Conservation (phyloP, 2,113 vertebrate genomes). For the Irena cyanogastra region DNA sequence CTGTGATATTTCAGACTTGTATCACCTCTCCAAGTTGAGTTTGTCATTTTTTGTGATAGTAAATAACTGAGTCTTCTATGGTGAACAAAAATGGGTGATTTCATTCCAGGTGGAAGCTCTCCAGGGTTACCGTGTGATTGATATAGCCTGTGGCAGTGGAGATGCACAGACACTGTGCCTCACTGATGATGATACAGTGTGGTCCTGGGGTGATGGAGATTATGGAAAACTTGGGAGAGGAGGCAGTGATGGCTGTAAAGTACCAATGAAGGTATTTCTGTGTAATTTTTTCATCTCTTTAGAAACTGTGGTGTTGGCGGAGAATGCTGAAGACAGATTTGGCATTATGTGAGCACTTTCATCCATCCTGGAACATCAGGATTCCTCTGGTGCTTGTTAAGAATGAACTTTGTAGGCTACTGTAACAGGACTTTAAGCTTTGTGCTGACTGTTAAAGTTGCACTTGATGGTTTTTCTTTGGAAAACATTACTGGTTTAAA, state of each 20-base stretch:
- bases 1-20: background rate
- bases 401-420: background rate
- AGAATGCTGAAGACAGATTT: background rate
- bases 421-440: background rate
- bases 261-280: slow-evolving; percentile 91
- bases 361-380: background rate
- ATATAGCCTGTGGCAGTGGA: slow-evolving; percentile 94
- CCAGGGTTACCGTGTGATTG: slow-evolving; percentile 93
- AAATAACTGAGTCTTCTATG: background rate
- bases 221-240: slow-evolving; percentile 96
- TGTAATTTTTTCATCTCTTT: background rate
- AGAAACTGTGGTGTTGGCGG: background rate
- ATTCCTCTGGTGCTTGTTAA: background rate
- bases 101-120: slow-evolving; percentile 89
- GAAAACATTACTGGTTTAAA: background rate
- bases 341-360: background rate
- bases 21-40: background rate
- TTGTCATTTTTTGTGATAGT: background rate
- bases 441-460: background rate
- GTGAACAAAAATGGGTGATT: background rate
- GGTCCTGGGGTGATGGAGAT: slow-evolving; percentile 99
- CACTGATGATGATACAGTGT: slow-evolving; percentile 95
- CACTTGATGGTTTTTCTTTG: background rate
- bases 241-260: slow-evolving; percentile 97
- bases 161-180: slow-evolving; percentile 96